A percentile compares a stretch with the other conserved stretches of the same genome.
Evolutionary conservation across 2,113 vertebrate species (phyloP).

Genomic region (Fulmarus glacialis): DNA sequence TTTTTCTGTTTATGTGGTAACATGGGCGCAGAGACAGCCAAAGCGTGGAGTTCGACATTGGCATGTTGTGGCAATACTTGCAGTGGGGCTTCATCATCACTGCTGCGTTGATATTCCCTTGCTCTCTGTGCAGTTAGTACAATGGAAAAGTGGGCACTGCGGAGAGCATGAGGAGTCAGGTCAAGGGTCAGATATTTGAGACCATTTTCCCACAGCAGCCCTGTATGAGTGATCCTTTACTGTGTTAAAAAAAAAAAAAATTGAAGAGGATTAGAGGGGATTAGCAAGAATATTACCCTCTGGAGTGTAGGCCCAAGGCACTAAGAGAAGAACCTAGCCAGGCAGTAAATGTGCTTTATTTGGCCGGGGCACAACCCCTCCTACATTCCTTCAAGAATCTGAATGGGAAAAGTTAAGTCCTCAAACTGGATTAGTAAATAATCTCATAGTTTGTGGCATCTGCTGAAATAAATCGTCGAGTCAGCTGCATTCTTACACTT

Average conservation of each 20-base stretch:
- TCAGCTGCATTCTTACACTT: slow-evolving; percentile 73
- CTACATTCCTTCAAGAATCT: slow-evolving; percentile 82
- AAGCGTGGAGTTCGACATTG: fast-evolving
- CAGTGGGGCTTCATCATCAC: neutral
- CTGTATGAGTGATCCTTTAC: slow-evolving; percentile 78
- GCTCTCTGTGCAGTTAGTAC: neutral
- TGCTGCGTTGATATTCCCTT: neutral
- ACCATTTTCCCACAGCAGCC: slow-evolving; percentile 82
- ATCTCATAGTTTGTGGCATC: slow-evolving; percentile 82
- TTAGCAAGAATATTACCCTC: slow-evolving; percentile 82
- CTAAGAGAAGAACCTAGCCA: slow-evolving; percentile 77
- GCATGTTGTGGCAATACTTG: neutral
- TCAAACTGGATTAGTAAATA: slow-evolving; percentile 86
- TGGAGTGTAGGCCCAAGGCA: slow-evolving; percentile 73
- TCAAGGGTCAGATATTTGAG: slow-evolving; percentile 88
- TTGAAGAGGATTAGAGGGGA: slow-evolving; percentile 81
- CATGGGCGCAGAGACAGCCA: neutral
- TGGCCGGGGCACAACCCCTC: slow-evolving; percentile 79
- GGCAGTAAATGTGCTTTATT: slow-evolving; percentile 85
- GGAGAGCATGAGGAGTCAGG: slow-evolving; percentile 78
- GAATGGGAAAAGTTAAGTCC: slow-evolving; percentile 82
- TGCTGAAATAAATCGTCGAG: slow-evolving; percentile 74
- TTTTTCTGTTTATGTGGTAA: neutral
- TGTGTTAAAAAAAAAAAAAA: slow-evolving; percentile 72
- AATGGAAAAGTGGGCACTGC: neutral